phyloP scores from a whole-genome alignment of 1,140 invertebrate species.

The Belonocnema kinseyi region DNA sequence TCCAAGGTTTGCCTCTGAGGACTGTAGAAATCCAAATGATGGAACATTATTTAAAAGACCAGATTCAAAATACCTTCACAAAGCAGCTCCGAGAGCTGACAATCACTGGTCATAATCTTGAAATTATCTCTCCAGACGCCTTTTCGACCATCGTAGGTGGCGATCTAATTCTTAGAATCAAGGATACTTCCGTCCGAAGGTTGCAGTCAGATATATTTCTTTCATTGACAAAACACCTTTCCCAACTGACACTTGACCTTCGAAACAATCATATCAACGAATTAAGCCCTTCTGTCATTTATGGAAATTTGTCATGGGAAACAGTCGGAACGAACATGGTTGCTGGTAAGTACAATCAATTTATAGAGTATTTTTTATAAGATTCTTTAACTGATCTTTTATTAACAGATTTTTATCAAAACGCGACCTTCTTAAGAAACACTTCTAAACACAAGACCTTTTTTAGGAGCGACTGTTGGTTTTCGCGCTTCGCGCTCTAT shows the following conservation, averaged over 20 bases:
- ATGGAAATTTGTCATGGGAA: conserved; percentile 90
- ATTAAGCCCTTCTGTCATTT: conserved; percentile 87
- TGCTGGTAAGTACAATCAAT: conserved; percentile 77
- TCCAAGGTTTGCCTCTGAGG: conserved; percentile 78
- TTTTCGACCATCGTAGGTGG: conserved; percentile 80
- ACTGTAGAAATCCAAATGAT: conserved; percentile 83
- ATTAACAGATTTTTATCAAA: neutral
- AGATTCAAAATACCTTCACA: conserved; percentile 83
- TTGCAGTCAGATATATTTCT: conserved; percentile 87
- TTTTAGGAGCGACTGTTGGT: too few relatives aligned
- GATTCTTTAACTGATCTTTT: conserved; percentile 5
- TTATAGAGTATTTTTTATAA: neutral
- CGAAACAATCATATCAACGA: conserved; percentile 88
- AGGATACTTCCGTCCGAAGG: conserved; percentile 83
- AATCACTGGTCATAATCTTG: conserved; percentile 84
- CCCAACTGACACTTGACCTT: conserved; percentile 88
- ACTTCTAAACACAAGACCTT: too few relatives aligned
- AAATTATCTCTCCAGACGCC: conserved; percentile 82
- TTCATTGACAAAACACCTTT: conserved; percentile 82
- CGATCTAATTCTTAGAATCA: conserved; percentile 85
- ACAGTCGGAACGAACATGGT: conserved; percentile 87
- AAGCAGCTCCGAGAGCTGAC: conserved; percentile 87
- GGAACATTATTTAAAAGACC: conserved; percentile 82
- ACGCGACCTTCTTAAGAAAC: too few relatives aligned
- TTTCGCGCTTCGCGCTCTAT: too few relatives aligned